Percentiles rank a stretch among this genome's conserved stretches.
Evolutionary conservation across 2,888 invertebrate species (phyloP).

Genomic region (Orchesellides sinensis): DNA sequence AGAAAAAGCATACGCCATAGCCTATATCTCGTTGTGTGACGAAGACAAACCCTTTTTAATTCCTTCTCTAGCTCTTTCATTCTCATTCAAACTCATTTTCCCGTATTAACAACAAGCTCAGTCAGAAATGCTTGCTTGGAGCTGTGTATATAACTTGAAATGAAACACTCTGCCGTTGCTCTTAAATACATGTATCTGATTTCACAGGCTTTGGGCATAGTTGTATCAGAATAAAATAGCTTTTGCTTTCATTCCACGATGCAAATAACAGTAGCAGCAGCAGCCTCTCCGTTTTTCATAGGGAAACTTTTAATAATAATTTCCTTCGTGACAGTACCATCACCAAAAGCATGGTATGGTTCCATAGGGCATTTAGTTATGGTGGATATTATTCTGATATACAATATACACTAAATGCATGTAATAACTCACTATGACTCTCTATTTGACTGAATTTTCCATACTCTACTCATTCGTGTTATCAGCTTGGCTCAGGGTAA

Average conservation of each 20-base stretch:
- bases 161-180: not conserved
- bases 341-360: not conserved
- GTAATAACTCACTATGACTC: no score
- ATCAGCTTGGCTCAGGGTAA: not conserved
- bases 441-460: no score
- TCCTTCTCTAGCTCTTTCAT: constrained; percentile 60
- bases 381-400: no score
- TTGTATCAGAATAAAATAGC: not conserved
- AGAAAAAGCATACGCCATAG: no score
- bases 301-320: constrained; percentile 59
- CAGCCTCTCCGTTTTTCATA: not conserved
- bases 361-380: no score
- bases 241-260: constrained; percentile 3
- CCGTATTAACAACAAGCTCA: constrained; percentile 53
- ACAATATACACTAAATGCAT: no score
- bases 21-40: no score
- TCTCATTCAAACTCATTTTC: constrained; percentile 54
- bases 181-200: constrained; percentile 25
- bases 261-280: not conserved
- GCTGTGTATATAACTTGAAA: not conserved
- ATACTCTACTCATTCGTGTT: no score
- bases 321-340: constrained; percentile 39
- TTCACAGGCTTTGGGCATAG: constrained; percentile 24
- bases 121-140: constrained; percentile 1
- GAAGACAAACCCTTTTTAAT: constrained; percentile 51